Conservation (phyloP, 2,888 invertebrate genomes). For the Pammene aurita region DNA sequence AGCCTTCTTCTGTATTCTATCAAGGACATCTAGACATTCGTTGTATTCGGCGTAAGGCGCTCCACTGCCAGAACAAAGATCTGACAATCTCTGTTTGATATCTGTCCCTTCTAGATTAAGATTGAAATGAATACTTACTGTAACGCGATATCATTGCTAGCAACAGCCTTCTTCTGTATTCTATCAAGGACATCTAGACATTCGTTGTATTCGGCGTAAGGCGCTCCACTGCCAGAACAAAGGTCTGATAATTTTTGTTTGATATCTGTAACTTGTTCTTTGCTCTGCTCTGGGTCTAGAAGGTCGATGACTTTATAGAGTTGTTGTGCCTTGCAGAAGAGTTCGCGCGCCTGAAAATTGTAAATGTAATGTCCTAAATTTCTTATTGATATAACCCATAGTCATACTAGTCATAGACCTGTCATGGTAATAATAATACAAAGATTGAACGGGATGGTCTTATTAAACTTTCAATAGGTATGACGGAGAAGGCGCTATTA, state of each 20-base stretch:
- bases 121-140: too few relatives aligned
- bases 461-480: too few relatives aligned
- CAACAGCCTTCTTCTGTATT: too few relatives aligned
- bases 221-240: conserved; percentile 63
- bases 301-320: conserved; percentile 64
- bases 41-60: conserved; percentile 82
- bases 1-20: too few relatives aligned
- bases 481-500: too few relatives aligned
- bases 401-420: too few relatives aligned
- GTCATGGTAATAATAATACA: too few relatives aligned
- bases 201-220: conserved; percentile 79
- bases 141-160: too few relatives aligned
- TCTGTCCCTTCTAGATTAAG: too few relatives aligned
- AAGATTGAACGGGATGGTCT: too few relatives aligned
- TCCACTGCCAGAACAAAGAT: conserved; percentile 49
- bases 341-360: conserved; percentile 60
- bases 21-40: too few relatives aligned
- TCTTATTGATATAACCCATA: background rate
- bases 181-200: conserved; percentile 59
- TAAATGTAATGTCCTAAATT: background rate
- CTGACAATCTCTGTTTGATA: too few relatives aligned
- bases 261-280: conserved; percentile 64
- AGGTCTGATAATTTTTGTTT: conserved; percentile 52
- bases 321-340: conserved; percentile 68
- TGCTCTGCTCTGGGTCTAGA: conserved; percentile 58